Evolutionary conservation across 2,113 vertebrate genomes (phyloP).

Genomic region (Capricornis sumatraensis): DNA sequence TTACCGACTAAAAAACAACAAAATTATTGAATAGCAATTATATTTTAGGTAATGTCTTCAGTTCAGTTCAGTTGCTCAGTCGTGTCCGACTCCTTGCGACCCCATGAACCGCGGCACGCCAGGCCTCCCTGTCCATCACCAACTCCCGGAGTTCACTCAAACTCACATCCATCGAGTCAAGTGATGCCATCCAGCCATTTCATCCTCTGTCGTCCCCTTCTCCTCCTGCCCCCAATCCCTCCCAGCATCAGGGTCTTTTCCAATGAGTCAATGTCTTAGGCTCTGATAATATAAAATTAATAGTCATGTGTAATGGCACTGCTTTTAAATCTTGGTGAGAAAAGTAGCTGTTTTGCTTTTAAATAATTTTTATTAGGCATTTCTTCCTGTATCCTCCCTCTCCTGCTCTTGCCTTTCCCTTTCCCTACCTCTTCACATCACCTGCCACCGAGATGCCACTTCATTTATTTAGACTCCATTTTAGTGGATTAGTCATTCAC

Average conservation of each 20-base stretch:
- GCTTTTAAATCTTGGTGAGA: neutral
- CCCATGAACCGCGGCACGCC: no score
- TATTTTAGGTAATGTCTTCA: neutral
- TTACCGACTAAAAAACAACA: neutral
- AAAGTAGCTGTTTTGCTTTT: neutral
- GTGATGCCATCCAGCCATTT: no score
- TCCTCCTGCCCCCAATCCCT: no score
- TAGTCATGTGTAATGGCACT: neutral
- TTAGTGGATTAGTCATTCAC: conserved; percentile 49
- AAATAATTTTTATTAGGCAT: neutral
- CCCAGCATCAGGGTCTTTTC: no score
- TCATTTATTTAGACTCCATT: conserved; percentile 45
- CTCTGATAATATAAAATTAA: neutral
- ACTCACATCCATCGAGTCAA: fast-evolving
- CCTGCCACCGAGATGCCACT: neutral
- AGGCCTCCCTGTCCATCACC: no score
- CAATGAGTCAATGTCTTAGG: neutral
- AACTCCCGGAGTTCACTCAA: no score
- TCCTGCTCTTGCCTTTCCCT: neutral
- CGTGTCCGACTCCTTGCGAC: fast-evolving
- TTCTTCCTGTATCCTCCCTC: neutral
- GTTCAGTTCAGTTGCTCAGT: no score
- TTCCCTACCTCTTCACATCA: neutral
- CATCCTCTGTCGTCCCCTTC: no score
- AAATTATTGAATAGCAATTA: neutral